phyloP scores from a whole-genome alignment of 2,888 invertebrate genomes.

The Nezara viridula region DNA sequence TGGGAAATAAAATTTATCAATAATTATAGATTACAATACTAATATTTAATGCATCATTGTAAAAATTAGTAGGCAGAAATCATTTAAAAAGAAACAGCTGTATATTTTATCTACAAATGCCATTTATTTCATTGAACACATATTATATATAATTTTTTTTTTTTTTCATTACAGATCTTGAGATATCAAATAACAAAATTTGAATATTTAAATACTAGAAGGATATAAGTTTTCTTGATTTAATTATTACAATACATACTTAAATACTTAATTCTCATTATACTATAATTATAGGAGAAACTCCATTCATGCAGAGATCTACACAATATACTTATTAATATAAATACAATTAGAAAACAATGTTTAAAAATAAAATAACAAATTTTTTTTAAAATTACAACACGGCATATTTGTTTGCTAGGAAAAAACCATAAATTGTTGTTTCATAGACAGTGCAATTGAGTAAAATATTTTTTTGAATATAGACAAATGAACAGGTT shows the following conservation, averaged over 20 bases:
- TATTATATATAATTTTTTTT: neutral
- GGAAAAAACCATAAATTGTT: neutral
- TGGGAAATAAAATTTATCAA: too few relatives aligned
- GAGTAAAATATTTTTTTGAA: neutral
- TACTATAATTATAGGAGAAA: neutral
- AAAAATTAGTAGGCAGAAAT: neutral
- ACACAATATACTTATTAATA: neutral
- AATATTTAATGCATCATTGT: too few relatives aligned
- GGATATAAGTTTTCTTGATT: neutral
- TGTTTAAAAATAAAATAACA: neutral
- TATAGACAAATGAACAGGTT: neutral
- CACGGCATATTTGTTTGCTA: neutral
- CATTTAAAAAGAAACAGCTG: neutral
- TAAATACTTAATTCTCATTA: neutral
- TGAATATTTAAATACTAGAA: neutral
- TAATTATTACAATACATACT: conserved; percentile 13
- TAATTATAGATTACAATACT: too few relatives aligned
- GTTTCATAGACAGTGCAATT: neutral
- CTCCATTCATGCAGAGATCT: conserved; percentile 18
- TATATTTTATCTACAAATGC: conserved; percentile 7
- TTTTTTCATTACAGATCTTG: conserved; percentile 8
- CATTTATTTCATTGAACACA: conserved; percentile 9
- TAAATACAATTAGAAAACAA: conserved; percentile 4
- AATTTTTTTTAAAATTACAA: neutral
- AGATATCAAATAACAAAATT: conserved; percentile 3